Evolutionary conservation across 2,113 vertebrate species (phyloP).

Genomic region (Dasyprocta punctata): DNA sequence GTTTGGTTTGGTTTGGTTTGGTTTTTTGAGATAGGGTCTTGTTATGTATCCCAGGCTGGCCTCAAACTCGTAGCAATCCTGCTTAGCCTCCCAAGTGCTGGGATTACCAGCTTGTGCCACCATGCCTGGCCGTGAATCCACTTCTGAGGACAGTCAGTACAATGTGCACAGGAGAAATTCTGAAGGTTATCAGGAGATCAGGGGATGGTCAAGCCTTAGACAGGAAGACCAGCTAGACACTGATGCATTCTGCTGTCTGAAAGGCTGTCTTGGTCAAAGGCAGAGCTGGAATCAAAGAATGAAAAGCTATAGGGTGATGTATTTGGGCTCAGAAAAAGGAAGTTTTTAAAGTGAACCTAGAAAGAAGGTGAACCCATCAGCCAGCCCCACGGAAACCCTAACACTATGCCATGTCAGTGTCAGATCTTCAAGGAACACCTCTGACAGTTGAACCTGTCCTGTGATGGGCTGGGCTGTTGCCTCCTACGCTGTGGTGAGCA

Average conservation of each 20-base stretch:
- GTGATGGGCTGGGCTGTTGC: not conserved
- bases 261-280: not conserved
- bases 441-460: not conserved
- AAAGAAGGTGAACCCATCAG: not conserved
- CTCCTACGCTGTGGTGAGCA: fast-evolving
- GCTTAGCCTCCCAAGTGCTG: not conserved
- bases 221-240: not conserved
- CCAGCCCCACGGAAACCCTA: not conserved
- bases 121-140: not conserved
- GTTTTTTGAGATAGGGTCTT: not conserved
- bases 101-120: not conserved
- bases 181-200: not conserved
- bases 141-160: not conserved
- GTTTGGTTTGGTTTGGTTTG: not conserved
- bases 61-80: not conserved
- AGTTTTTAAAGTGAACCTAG: not conserved
- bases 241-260: not conserved
- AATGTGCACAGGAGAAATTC: not conserved
- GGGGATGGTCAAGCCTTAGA: not conserved
- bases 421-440: not conserved
- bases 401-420: not conserved
- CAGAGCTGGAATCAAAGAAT: not conserved
- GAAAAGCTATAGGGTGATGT: not conserved
- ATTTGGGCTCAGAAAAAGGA: not conserved
- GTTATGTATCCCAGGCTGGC: not conserved